Evolutionary conservation across 2,797 vertebrate genomes (phyloP).

Genomic region (Babyrousa celebensis): DNA sequence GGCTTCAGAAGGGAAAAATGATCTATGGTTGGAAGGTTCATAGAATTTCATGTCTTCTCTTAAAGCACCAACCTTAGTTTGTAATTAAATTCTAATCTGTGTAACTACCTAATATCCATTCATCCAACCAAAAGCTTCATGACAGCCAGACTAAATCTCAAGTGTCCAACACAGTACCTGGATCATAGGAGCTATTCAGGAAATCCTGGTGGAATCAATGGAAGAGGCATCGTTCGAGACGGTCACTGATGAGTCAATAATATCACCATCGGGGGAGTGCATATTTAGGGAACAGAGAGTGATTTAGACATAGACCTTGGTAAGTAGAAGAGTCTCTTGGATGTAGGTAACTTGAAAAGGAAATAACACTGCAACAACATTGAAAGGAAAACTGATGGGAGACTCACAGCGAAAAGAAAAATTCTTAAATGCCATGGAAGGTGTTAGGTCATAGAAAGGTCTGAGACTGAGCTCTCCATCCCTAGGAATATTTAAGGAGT

Average conservation of each 20-base stretch:
- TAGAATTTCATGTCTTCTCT: neutral
- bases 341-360: too few species aligned
- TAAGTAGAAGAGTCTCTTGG: too few species aligned
- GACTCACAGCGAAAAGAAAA: neutral
- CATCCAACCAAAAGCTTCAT: neutral
- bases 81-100: slow-evolving; percentile 15
- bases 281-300: neutral
- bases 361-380: too few species aligned
- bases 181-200: neutral
- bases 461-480: neutral
- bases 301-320: neutral
- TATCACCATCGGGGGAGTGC: neutral
- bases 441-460: neutral
- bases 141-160: neutral
- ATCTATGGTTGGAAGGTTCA: neutral
- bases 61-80: neutral
- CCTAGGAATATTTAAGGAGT: neutral
- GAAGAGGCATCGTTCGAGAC: neutral
- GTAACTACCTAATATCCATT: neutral
- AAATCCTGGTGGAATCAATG: neutral
- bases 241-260: neutral
- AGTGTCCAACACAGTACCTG: neutral
- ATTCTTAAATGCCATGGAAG: neutral
- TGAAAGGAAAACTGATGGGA: too few species aligned
- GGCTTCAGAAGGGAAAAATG: neutral